Evolutionary conservation across 2,797 vertebrate genomes (phyloP).

Genomic region (Myotis pilosus): DNA sequence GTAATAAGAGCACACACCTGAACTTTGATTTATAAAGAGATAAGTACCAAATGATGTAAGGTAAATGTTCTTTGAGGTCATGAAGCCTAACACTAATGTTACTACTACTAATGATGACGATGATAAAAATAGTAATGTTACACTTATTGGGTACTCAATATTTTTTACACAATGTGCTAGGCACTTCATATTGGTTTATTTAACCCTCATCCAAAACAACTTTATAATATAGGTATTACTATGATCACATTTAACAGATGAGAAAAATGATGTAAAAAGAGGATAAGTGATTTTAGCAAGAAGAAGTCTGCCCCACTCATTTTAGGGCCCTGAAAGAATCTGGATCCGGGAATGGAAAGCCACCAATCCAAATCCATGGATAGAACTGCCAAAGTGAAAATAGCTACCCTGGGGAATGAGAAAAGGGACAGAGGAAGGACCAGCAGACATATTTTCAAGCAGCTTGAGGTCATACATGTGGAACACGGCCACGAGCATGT

Average conservation of each 20-base stretch:
- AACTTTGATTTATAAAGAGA: neutral
- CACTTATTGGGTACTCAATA: neutral
- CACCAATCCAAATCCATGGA: neutral
- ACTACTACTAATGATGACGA: neutral
- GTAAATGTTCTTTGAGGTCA: neutral
- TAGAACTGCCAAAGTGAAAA: neutral
- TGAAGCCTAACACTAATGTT: neutral
- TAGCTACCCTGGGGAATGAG: neutral
- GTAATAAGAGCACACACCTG: neutral
- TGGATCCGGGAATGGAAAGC: neutral
- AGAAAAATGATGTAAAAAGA: neutral
- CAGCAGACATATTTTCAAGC: neutral
- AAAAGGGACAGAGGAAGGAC: accelerated
- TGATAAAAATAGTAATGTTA: neutral
- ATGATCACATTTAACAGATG: neutral
- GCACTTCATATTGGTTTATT: neutral
- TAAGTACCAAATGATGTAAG: neutral
- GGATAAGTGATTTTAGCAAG: neutral
- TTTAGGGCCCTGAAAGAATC: neutral
- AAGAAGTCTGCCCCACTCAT: neutral
- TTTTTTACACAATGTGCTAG: neutral
- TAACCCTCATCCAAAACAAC: neutral
- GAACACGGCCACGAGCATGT: neutral
- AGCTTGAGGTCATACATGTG: neutral
- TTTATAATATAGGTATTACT: neutral